Conservation (phyloP, 2,113 vertebrate genomes). For the Tapirus terrestris region DNA sequence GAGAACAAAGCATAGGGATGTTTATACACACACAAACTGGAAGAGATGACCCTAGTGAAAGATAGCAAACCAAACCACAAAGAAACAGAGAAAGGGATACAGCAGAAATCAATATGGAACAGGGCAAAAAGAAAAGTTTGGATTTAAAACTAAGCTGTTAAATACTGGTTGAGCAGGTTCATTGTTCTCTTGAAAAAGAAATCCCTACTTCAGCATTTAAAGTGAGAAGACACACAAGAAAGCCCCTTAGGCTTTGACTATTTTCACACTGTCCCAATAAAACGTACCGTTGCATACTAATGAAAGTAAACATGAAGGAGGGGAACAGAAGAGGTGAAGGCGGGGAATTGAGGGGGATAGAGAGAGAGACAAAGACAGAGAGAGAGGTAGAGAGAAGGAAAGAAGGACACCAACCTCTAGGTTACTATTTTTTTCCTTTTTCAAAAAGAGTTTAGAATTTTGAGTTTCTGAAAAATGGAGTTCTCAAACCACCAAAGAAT, state of each 20-base stretch:
- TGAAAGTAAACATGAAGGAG: conserved; percentile 57
- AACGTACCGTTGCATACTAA: conserved; percentile 67
- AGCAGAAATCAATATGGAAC: conserved; percentile 71
- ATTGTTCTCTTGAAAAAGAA: conserved; percentile 78
- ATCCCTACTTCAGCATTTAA: conserved; percentile 79
- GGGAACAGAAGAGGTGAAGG: not conserved
- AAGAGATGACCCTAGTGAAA: conserved; percentile 77
- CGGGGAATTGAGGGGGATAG: accelerated
- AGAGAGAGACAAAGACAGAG: not conserved
- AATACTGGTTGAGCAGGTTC: conserved; percentile 69
- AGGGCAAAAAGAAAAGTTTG: conserved; percentile 71
- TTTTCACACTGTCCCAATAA: conserved; percentile 67
- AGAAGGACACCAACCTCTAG: not conserved
- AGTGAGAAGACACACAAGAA: conserved; percentile 53
- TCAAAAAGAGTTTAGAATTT: conserved; percentile 36
- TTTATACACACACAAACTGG: conserved; percentile 68
- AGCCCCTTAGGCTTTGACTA: conserved; percentile 55
- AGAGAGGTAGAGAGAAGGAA: not conserved
- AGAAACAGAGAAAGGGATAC: conserved; percentile 80
- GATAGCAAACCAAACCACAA: conserved; percentile 74
- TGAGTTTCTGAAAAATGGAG: conserved; percentile 40
- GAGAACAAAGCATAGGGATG: conserved; percentile 59
- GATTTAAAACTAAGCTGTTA: conserved; percentile 75
- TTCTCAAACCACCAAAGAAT: not conserved
- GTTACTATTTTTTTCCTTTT: not conserved